A percentile compares a stretch with the other conserved stretches of the same genome.
phyloP scores from a whole-genome alignment of 2,888 invertebrate species.

The Plagiodera versicolora region DNA sequence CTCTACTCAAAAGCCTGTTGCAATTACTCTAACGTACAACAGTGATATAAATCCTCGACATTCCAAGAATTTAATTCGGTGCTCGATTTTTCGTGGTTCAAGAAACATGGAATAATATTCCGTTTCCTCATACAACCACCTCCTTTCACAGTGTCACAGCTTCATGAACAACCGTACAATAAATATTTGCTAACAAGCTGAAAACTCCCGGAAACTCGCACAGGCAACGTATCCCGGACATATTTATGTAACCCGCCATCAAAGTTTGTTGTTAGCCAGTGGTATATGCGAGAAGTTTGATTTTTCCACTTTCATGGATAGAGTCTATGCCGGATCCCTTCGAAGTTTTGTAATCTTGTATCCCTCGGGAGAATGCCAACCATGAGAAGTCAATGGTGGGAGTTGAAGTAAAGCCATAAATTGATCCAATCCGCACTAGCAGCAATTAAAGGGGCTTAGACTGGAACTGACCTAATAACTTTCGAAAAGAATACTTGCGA shows the following conservation, averaged over 20 bases:
- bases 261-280: slow-evolving; percentile 23
- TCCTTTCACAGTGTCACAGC: slow-evolving; percentile 1
- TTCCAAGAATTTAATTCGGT: no score
- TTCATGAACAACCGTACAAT: slow-evolving; percentile 19
- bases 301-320: slow-evolving; percentile 23
- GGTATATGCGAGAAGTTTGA: slow-evolving; percentile 32
- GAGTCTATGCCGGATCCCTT: not conserved
- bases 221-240: slow-evolving; percentile 22
- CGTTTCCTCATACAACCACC: not conserved
- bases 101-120: no score
- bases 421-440: not conserved
- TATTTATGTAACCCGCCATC: slow-evolving; percentile 29
- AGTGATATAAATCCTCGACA: no score
- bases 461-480: not conserved
- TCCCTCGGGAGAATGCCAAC: slow-evolving; percentile 37
- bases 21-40: no score
- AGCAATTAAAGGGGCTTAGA: not conserved
- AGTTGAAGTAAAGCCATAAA: not conserved
- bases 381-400: not conserved
- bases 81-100: no score
- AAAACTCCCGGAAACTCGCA: slow-evolving; percentile 19
- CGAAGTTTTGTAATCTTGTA: slow-evolving; percentile 40
- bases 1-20: no score
- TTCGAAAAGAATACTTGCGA: not conserved
- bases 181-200: slow-evolving; percentile 25